Percentiles rank a stretch among this genome's conserved stretches.
Conservation (phyloP, 1,140 invertebrate species). For the Pteromalus puparum region DNA sequence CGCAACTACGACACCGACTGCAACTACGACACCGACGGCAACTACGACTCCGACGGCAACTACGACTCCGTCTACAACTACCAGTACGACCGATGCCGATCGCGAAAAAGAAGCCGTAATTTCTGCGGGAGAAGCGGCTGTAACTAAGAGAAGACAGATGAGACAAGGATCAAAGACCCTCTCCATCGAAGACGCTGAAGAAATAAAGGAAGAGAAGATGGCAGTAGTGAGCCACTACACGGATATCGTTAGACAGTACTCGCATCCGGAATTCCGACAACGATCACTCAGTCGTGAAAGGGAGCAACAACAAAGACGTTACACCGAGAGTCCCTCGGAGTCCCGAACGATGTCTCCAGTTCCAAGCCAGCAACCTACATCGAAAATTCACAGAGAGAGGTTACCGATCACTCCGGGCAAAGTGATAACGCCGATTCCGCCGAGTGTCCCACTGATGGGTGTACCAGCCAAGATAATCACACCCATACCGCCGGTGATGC, state of each 20-base stretch:
- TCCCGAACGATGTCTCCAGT: constrained; percentile 9
- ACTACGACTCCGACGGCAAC: not conserved
- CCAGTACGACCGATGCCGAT: constrained; percentile 63
- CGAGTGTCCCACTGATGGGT: not conserved
- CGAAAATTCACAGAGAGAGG: constrained; percentile 12
- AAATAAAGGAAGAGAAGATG: constrained; percentile 78
- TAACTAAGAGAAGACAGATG: constrained; percentile 68
- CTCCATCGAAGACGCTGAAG: constrained; percentile 76
- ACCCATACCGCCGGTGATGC: constrained; percentile 40
- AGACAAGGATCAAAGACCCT: constrained; percentile 66
- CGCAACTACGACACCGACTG: not conserved
- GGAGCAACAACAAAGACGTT: constrained; percentile 6
- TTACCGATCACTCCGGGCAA: not conserved
- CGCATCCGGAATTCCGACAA: constrained; percentile 36
- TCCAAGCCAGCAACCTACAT: not conserved
- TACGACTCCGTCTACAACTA: not conserved
- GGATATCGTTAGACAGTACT: constrained; percentile 79
- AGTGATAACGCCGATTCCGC: constrained; percentile 29
- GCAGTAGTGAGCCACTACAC: constrained; percentile 87
- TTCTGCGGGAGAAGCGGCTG: constrained; percentile 69
- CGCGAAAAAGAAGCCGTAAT: constrained; percentile 65
- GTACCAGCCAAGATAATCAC: constrained; percentile 40
- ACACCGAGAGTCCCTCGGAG: constrained; percentile 20
- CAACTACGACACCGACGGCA: no score
- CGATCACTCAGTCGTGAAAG: constrained; percentile 44